phyloP scores from a whole-genome alignment of 2,113 vertebrate species.

The Melanerpes formicivorus region DNA sequence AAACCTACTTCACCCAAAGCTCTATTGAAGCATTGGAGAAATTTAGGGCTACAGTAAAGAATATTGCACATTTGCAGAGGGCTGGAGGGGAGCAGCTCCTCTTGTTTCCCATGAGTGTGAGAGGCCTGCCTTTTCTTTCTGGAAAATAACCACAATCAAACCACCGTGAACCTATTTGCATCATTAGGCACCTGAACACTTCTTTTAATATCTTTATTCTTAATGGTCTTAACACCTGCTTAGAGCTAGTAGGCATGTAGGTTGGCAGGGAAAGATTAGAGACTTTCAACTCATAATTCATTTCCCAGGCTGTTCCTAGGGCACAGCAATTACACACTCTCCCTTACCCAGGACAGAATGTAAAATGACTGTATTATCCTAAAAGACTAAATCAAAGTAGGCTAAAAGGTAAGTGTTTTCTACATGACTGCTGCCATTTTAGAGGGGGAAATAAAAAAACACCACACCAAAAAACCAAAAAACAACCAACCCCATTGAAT shows the following conservation, averaged over 20 bases:
- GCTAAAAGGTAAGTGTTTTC: neutral
- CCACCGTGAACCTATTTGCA: neutral
- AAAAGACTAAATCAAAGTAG: neutral
- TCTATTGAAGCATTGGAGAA: neutral
- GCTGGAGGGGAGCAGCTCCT: neutral
- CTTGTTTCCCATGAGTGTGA: neutral
- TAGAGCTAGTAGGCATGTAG: neutral
- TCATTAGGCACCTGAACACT: neutral
- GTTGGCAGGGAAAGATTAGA: neutral
- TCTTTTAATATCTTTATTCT: neutral
- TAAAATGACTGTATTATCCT: neutral
- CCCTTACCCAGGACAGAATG: neutral
- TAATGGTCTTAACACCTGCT: neutral
- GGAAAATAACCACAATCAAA: neutral
- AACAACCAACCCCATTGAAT: neutral
- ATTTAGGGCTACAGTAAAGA: rapidly evolving
- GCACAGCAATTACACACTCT: neutral
- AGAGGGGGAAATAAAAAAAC: neutral
- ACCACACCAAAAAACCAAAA: no score
- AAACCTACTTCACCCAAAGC: no score
- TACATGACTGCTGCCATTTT: neutral
- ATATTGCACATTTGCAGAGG: neutral
- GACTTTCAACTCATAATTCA: neutral
- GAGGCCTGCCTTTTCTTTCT: neutral
- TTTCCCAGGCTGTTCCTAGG: neutral